Conservation (phyloP, 2,797 vertebrate species). For the Numenius phaeopus region DNA sequence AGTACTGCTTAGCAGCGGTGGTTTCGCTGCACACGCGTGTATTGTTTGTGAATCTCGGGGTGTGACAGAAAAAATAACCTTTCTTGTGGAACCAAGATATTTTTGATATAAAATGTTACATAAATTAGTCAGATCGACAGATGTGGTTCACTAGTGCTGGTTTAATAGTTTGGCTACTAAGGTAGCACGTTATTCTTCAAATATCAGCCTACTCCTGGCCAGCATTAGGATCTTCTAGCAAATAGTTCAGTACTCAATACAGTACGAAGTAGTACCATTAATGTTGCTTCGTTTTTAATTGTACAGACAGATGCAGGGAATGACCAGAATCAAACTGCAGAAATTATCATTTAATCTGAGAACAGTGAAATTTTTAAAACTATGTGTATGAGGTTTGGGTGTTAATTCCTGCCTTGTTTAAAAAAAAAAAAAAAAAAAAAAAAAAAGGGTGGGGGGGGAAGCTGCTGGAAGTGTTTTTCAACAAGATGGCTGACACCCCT, state of each 20-base stretch:
- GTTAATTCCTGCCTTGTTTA: neutral
- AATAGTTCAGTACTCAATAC: neutral
- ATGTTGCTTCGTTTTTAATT: neutral
- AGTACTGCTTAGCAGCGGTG: neutral
- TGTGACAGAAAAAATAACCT: neutral
- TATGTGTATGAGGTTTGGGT: fast-evolving
- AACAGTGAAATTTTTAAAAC: neutral
- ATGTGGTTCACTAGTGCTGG: no score
- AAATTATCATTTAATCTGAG: neutral
- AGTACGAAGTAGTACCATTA: fast-evolving
- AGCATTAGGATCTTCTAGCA: neutral
- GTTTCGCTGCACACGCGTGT: fast-evolving
- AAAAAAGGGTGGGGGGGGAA: neutral
- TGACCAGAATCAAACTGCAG: neutral
- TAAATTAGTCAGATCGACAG: fast-evolving
- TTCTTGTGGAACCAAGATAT: neutral
- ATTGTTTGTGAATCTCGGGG: neutral
- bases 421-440: neutral
- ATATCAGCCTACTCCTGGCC: no score
- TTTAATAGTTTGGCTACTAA: neutral
- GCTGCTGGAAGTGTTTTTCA: neutral
- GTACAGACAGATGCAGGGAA: neutral
- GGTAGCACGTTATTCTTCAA: neutral
- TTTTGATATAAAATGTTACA: neutral
- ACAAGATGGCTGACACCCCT: constrained; percentile 64